Percentiles rank a stretch among this genome's conserved stretches.
These are phyloP conservation scores for Paelopatides confundens DNA, from an alignment of 53 echinoderm and acorn worm species.

Conservation along the genomic window DNA sequence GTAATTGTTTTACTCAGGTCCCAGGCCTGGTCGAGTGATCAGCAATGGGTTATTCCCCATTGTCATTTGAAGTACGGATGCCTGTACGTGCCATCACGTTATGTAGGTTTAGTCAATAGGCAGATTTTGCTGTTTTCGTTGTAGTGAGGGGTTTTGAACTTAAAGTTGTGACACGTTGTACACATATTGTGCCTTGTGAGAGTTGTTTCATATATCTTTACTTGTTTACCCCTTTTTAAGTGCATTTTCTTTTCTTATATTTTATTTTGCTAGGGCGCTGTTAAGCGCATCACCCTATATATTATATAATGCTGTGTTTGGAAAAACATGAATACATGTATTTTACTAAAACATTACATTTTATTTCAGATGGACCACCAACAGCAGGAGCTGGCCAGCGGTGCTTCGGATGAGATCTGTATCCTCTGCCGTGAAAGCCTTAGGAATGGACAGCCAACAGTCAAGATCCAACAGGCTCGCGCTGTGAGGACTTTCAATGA, in stretches of 20 bases:
- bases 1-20: not conserved
- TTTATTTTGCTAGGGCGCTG: slow-evolving; percentile 35
- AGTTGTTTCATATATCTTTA: slow-evolving; percentile 29
- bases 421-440: slow-evolving; percentile 23
- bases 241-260: slow-evolving; percentile 20
- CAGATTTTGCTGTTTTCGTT: slow-evolving; percentile 37
- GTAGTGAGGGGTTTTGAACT: slow-evolving; percentile 22
- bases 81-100: slow-evolving; percentile 21
- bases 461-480: slow-evolving; percentile 29
- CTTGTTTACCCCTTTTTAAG: slow-evolving; percentile 2
- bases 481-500: slow-evolving; percentile 11
- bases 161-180: slow-evolving; percentile 28
- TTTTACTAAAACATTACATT: slow-evolving; percentile 25
- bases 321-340: slow-evolving; percentile 38
- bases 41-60: not conserved
- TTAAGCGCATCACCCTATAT: slow-evolving; percentile 32
- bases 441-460: slow-evolving; percentile 22
- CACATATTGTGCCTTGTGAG: slow-evolving; percentile 31
- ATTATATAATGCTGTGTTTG: slow-evolving; percentile 35
- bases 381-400: slow-evolving; percentile 32
- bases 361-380: slow-evolving; percentile 36
- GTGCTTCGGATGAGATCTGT: slow-evolving; percentile 46
- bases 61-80: slow-evolving; percentile 22
- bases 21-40: slow-evolving; percentile 8
- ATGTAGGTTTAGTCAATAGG: slow-evolving; percentile 26